Percentiles rank a stretch among this genome's conserved stretches.
phyloP scores from a whole-genome alignment of 2,797 vertebrate genomes.

The Coccyzus lansbergi region DNA sequence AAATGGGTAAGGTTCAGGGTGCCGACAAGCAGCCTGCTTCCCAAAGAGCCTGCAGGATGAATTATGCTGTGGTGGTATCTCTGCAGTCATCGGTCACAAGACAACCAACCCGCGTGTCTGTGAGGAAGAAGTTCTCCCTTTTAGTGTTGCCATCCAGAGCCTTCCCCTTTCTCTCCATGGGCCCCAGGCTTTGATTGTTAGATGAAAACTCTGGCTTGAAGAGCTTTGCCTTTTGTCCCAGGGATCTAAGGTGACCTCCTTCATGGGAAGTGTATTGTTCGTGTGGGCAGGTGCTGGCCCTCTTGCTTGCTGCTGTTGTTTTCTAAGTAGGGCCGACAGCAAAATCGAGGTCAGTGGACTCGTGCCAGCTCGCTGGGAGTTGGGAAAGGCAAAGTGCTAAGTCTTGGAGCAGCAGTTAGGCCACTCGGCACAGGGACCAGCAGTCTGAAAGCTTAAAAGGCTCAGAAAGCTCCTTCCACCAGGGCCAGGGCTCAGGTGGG shows the following conservation, averaged over 20 bases:
- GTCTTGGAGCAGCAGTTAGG: background rate
- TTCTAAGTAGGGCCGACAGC: background rate
- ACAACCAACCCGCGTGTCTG: too few species aligned
- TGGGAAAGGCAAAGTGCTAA: background rate
- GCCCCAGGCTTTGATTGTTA: fast-evolving
- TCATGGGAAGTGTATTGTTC: background rate
- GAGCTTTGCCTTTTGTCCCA: background rate
- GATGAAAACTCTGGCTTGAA: background rate
- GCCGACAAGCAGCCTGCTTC: fast-evolving
- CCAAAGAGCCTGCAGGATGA: background rate
- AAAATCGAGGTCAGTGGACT: background rate
- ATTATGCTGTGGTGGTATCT: background rate
- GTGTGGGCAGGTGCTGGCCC: background rate
- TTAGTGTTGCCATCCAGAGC: background rate
- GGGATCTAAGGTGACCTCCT: background rate
- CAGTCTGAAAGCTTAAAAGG: background rate
- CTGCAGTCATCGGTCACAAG: background rate
- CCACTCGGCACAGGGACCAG: background rate
- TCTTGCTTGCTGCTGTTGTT: background rate
- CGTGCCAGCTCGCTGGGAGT: background rate
- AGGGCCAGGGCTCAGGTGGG: background rate
- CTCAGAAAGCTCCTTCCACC: background rate
- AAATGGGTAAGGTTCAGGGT: background rate
- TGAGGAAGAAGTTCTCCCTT: background rate
- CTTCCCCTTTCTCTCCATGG: background rate